phyloP scores from a whole-genome alignment of 2,113 vertebrate genomes.

The Epinephelus cyanopodus region DNA sequence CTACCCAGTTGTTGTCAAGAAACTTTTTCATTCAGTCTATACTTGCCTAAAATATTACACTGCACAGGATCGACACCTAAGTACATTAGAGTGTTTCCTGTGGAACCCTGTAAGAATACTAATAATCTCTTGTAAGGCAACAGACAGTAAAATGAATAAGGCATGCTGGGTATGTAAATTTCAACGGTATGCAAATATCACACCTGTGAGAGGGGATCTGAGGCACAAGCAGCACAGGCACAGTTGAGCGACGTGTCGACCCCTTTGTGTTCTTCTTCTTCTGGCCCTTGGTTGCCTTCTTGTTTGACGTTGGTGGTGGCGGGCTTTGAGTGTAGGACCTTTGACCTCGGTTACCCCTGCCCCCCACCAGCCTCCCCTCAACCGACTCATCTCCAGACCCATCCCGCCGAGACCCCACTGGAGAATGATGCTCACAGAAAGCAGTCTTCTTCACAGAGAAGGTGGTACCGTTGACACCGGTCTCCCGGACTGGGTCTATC shows the following conservation, averaged over 20 bases:
- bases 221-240: constrained; percentile 90
- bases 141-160: not conserved
- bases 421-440: constrained; percentile 94
- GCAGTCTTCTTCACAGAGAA: constrained; percentile 98
- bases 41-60: not conserved
- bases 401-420: constrained; percentile 81
- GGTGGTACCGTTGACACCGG: constrained; percentile 92
- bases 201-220: constrained; percentile 97
- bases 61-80: not conserved
- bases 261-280: constrained; percentile 91
- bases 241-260: constrained; percentile 74
- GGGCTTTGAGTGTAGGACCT: constrained; percentile 84
- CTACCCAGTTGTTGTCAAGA: too few relatives aligned
- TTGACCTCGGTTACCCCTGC: constrained; percentile 82
- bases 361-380: constrained; percentile 82
- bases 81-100: not conserved
- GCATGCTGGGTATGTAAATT: constrained; percentile 21
- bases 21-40: not conserved
- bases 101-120: not conserved
- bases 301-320: constrained; percentile 70
- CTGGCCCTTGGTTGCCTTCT: constrained; percentile 86
- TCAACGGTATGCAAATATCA: constrained; percentile 47
- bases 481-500: constrained; percentile 96
- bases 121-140: not conserved
- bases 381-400: constrained; percentile 80